These are phyloP conservation scores for Caiman crocodilus DNA, from an alignment of 2,797 vertebrate species.

Conservation along the genomic window DNA sequence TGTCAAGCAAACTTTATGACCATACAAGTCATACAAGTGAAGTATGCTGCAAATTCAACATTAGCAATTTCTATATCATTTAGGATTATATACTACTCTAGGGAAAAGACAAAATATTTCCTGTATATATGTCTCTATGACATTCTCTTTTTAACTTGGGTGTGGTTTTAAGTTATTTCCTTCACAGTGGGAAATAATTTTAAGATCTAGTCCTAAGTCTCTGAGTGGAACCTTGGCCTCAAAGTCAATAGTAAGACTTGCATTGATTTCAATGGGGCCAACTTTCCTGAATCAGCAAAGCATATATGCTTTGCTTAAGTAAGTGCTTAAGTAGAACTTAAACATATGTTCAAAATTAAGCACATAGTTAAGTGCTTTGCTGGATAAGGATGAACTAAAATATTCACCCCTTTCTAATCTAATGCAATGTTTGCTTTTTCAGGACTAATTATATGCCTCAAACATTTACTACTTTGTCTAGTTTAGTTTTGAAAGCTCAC, in stretches of 20 bases:
- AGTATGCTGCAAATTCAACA: background rate
- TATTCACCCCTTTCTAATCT: slow-evolving; percentile 36
- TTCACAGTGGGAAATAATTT: slow-evolving; percentile 29
- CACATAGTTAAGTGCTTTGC: slow-evolving; percentile 67
- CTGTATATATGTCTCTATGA: background rate
- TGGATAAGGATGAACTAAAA: slow-evolving; percentile 41
- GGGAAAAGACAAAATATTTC: background rate
- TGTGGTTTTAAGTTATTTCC: background rate
- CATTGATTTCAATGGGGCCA: slow-evolving; percentile 53
- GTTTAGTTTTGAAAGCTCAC: slow-evolving; percentile 72
- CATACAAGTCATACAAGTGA: background rate
- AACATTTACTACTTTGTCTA: slow-evolving; percentile 65
- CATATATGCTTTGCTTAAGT: no score
- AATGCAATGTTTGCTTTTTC: slow-evolving; percentile 67
- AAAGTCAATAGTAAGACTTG: background rate
- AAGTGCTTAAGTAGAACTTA: slow-evolving; percentile 68
- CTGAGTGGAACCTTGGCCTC: slow-evolving; percentile 39
- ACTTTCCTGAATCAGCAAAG: slow-evolving; percentile 60
- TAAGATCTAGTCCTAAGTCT: slow-evolving; percentile 43
- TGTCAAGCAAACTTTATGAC: slow-evolving; percentile 25
- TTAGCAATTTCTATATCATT: background rate
- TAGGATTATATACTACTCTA: background rate
- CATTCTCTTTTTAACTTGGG: background rate
- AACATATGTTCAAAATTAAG: slow-evolving; percentile 57
- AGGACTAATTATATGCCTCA: slow-evolving; percentile 49